Evolutionary conservation across 2,888 invertebrate species (phyloP), one percentile per base, ranked within the genome.

Genomic region (Acronicta psi): DNA sequence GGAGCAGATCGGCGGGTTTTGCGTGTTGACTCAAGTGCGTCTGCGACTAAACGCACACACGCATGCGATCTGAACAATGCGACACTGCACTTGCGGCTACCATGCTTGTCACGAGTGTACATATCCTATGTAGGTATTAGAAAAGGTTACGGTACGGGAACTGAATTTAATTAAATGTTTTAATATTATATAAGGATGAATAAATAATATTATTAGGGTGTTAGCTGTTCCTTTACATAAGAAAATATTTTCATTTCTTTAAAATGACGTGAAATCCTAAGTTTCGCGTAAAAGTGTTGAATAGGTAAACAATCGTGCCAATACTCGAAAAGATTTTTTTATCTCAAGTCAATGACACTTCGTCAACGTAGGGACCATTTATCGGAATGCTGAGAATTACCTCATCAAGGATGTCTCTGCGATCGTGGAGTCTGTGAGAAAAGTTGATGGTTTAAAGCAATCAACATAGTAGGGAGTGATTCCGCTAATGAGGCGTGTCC

Each of bases 401-500:
- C 75, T 83, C 82, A 83, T 82, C 82, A 77, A 69, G 69, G 76
- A 68, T 64, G 68, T 59, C 58, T 40, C 53, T 54, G 53, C 37
- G 41, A 58, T 41, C 44, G 43, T 47, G 34, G 56, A 56, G 68
- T 59, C 65, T 75, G 77, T 77, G 80, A 80, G 83, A 83, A 78
- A 75, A 75, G 68, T 70, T 75, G 74, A 80, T 77, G 79, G 84
- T 84, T 84, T 75, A 77, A 81, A 81, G 80, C 82, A 86, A 89
- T 87, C 86, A 84, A 81, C 79, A 63, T 64, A 55, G 62, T 73
- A 69, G 75, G 73, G 80, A 86, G 77, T 81, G 87, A 91, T 88
- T 87, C 83, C 79, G 86, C 88, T 92, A 93, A 92, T 92, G 92
- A 92, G 86, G 81, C 91, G 89, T 89, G 87, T 89, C 92, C 87